Conservation (phyloP, 2,888 invertebrate genomes). For the Tiphia femorata region DNA sequence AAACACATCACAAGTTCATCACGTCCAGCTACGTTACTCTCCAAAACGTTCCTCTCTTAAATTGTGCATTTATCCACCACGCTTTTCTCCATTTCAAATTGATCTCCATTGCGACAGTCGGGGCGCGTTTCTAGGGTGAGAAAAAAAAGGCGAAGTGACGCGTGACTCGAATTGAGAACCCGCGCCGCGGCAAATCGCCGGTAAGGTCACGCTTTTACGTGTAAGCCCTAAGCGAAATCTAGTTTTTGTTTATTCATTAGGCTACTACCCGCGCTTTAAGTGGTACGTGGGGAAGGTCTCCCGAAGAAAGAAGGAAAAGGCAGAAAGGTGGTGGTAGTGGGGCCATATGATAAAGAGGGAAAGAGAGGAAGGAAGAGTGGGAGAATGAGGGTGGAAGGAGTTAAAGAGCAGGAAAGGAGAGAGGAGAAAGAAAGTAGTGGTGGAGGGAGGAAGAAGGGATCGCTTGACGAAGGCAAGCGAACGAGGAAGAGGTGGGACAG, state of each 20-base stretch:
- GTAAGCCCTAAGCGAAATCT: slow-evolving; percentile 64
- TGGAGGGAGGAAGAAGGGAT: no score
- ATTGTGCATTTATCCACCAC: not conserved
- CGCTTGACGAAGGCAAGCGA: not conserved
- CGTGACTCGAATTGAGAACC: slow-evolving; percentile 51
- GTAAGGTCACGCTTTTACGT: slow-evolving; percentile 67
- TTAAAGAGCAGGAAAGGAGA: not conserved
- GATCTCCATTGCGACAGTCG: no score
- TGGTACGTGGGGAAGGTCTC: slow-evolving; percentile 51
- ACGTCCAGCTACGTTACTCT: no score
- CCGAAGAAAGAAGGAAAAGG: no score
- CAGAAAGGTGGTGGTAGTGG: no score
- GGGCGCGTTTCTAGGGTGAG: not conserved
- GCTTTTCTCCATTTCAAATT: not conserved
- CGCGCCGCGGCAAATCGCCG: slow-evolving; percentile 49
- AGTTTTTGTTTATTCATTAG: slow-evolving; percentile 68
- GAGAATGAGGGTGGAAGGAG: slow-evolving; percentile 17
- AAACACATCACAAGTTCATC: no score
- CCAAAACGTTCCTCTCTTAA: not conserved
- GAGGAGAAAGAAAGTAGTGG: not conserved
- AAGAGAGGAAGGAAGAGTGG: no score
- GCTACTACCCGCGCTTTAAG: slow-evolving; percentile 57
- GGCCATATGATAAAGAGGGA: slow-evolving; percentile 6
- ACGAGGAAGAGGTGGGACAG: not conserved
- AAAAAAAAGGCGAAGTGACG: slow-evolving; percentile 13